Percentiles rank a stretch among this genome's conserved stretches.
Conservation (phyloP, 1,140 invertebrate genomes). For the Dendrolimus punctatus region DNA sequence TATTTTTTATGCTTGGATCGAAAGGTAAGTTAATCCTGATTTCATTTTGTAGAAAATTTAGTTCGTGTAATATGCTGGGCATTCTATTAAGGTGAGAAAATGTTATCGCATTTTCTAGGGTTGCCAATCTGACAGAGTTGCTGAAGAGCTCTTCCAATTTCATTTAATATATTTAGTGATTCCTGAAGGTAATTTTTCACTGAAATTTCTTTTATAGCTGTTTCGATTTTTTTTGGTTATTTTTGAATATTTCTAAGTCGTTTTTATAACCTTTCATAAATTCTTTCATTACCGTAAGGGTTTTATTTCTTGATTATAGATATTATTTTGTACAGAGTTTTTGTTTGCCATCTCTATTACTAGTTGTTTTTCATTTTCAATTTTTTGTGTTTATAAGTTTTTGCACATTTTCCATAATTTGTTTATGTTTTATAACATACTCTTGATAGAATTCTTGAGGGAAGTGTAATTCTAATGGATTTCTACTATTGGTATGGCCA, state of each 20-base stretch:
- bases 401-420: slow-evolving; percentile 21
- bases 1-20: slow-evolving; percentile 11
- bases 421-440: slow-evolving; percentile 26
- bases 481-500: too few species aligned
- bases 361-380: slow-evolving; percentile 13
- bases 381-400: slow-evolving; percentile 17
- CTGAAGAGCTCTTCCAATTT: slow-evolving; percentile 18
- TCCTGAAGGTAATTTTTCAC: slow-evolving; percentile 1
- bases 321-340: too few species aligned
- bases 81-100: slow-evolving; percentile 19
- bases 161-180: slow-evolving; percentile 10
- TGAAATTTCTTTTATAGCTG: slow-evolving; percentile 6
- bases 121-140: slow-evolving; percentile 17
- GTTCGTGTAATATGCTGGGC: slow-evolving; percentile 17
- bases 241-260: slow-evolving; percentile 10
- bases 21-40: slow-evolving; percentile 12
- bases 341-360: slow-evolving; percentile 16
- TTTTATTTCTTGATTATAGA: too few species aligned
- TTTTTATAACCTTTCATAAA: slow-evolving; percentile 16
- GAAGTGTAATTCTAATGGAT: slow-evolving; percentile 27
- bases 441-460: slow-evolving; percentile 28
- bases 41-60: slow-evolving; percentile 13
- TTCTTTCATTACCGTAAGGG: slow-evolving; percentile 12
- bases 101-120: slow-evolving; percentile 22
- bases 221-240: slow-evolving; percentile 9